Conservation (phyloP, 2,888 invertebrate genomes). For the Lasiommata megera region DNA sequence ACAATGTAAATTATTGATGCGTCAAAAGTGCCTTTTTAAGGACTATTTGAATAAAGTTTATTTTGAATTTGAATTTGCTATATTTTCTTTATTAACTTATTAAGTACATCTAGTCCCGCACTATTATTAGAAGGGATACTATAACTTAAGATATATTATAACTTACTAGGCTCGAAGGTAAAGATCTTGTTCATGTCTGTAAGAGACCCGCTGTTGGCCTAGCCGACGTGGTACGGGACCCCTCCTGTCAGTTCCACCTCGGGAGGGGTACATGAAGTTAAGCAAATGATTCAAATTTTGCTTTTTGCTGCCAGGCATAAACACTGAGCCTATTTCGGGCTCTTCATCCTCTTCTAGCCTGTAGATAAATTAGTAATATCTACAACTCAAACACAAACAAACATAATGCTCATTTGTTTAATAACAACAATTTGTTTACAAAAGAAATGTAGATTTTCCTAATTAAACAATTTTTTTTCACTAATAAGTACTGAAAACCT, state of each 20-base stretch:
- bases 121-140: too few relatives aligned
- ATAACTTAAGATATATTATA: neutral
- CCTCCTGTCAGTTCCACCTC: slow-evolving; percentile 65
- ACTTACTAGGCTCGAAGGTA: slow-evolving; percentile 96
- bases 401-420: too few relatives aligned
- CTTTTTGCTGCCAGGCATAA: slow-evolving; percentile 92
- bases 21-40: too few relatives aligned
- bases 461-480: too few relatives aligned
- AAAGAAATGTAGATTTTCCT: too few relatives aligned
- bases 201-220: slow-evolving; percentile 55
- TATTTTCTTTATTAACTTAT: too few relatives aligned
- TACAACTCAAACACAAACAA: neutral
- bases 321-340: slow-evolving; percentile 91
- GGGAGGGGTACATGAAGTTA: slow-evolving; percentile 92
- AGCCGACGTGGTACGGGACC: slow-evolving; percentile 54
- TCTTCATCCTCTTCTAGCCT: slow-evolving; percentile 80
- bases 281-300: slow-evolving; percentile 96
- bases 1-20: too few relatives aligned
- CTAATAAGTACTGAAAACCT: too few relatives aligned
- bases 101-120: too few relatives aligned
- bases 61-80: too few relatives aligned
- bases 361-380: slow-evolving; percentile 23
- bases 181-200: slow-evolving; percentile 95
- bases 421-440: too few relatives aligned
- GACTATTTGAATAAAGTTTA: too few relatives aligned